Evolutionary conservation across 1,140 invertebrate genomes (phyloP).

Genomic region (Plodia interpunctella): DNA sequence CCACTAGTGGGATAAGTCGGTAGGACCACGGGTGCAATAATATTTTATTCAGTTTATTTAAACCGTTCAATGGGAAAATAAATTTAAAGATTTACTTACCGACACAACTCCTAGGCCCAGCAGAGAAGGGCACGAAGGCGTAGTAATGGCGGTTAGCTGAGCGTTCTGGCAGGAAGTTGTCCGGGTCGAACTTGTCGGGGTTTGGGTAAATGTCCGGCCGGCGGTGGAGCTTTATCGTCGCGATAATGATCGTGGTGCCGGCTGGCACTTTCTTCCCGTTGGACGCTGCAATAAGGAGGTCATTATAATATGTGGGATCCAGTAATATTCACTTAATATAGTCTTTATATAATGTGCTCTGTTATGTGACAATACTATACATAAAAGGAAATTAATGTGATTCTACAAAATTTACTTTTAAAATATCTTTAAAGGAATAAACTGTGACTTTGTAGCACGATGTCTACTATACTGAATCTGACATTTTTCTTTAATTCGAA

Average conservation of each 20-base stretch:
- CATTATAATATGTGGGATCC: not conserved
- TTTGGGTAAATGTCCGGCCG: slow-evolving; percentile 88
- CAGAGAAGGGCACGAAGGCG: slow-evolving; percentile 93
- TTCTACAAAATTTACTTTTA: too few relatives aligned
- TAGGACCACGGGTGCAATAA: not conserved
- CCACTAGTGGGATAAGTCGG: too few relatives aligned
- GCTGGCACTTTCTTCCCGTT: slow-evolving; percentile 79
- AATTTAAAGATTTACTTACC: slow-evolving; percentile 74
- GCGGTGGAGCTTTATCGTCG: slow-evolving; percentile 86
- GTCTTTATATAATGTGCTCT: too few relatives aligned
- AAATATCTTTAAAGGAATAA: too few relatives aligned
- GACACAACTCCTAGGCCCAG: slow-evolving; percentile 90
- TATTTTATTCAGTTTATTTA: slow-evolving; percentile 10
- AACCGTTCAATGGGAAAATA: not conserved
- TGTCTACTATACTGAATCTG: too few relatives aligned
- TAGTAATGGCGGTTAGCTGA: slow-evolving; percentile 89
- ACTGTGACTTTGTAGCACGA: too few relatives aligned
- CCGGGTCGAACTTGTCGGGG: slow-evolving; percentile 91
- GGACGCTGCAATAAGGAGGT: slow-evolving; percentile 58
- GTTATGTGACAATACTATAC: too few relatives aligned
- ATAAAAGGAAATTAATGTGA: too few relatives aligned
- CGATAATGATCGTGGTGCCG: slow-evolving; percentile 83
- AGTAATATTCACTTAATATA: too few relatives aligned
- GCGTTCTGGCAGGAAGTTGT: slow-evolving; percentile 93
- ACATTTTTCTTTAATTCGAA: too few relatives aligned